Evolutionary conservation across 2,113 vertebrate species (phyloP).

Genomic region (Pristiophorus japonicus): DNA sequence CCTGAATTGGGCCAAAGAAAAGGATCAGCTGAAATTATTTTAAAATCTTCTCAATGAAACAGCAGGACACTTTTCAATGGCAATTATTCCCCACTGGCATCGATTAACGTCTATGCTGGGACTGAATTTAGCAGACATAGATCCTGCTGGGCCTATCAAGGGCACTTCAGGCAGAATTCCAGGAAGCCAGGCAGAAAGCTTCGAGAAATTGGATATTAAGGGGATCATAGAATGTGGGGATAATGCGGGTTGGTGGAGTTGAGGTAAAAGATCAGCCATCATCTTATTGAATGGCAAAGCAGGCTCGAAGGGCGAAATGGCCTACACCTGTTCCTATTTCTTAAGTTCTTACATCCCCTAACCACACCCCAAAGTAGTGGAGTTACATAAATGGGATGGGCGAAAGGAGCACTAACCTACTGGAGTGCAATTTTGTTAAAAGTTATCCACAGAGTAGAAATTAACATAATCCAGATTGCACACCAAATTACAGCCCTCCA

Average conservation of each 20-base stretch:
- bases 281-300: no score
- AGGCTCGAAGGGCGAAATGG: no score
- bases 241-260: no score
- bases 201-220: no score
- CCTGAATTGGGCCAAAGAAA: neutral
- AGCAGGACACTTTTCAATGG: neutral
- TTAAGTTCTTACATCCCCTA: no score
- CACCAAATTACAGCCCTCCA: neutral
- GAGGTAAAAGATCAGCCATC: no score
- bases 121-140: neutral
- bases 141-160: neutral
- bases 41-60: neutral
- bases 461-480: neutral
- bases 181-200: neutral
- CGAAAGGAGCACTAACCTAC: neutral
- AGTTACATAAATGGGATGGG: neutral
- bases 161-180: neutral
- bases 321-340: no score
- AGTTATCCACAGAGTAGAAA: neutral
- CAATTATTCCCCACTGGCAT: neutral
- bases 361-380: neutral
- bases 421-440: neutral
- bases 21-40: neutral
- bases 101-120: neutral
- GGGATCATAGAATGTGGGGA: no score